These are phyloP conservation scores for cattle (Bos taurus) DNA, from an alignment of 2,113 vertebrate species.

Conservation along the genomic window DNA sequence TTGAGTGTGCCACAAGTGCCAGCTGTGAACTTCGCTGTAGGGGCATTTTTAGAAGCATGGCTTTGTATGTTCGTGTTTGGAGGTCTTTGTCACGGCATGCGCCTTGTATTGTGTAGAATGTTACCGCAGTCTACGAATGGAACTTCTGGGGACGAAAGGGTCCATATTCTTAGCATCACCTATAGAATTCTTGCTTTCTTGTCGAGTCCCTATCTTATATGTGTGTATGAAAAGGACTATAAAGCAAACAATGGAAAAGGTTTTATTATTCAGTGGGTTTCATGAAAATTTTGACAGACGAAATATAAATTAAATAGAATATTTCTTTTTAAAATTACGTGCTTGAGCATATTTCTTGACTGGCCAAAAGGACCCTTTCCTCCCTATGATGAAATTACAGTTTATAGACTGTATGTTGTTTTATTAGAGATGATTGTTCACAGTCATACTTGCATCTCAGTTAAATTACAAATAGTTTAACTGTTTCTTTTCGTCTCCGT, in stretches of 20 bases:
- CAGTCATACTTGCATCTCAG: not conserved
- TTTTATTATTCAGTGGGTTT: not conserved
- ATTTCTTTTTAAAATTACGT: slow-evolving; percentile 13
- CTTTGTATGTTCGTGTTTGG: slow-evolving; percentile 30
- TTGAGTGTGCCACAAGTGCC: slow-evolving; percentile 73
- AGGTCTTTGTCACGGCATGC: slow-evolving; percentile 58
- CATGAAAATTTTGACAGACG: not conserved
- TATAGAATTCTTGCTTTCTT: not conserved
- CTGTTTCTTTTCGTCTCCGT: not conserved
- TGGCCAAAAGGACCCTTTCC: not conserved
- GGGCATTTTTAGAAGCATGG: not conserved
- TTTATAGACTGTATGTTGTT: not conserved
- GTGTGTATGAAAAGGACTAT: not conserved
- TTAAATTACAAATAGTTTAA: slow-evolving; percentile 25
- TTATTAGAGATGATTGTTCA: slow-evolving; percentile 1
- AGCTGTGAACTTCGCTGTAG: not conserved
- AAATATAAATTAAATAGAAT: not conserved
- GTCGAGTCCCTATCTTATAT: not conserved
- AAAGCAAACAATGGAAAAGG: not conserved
- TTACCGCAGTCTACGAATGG: not conserved
- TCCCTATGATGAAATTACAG: not conserved
- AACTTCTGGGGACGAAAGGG: not conserved
- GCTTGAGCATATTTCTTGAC: not conserved
- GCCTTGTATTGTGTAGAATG: not conserved
- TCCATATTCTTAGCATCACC: not conserved